Evolutionary conservation across 2,888 invertebrate species (phyloP), one percentile per base, ranked within the genome.

Genomic region (Phalangium opilio): DNA sequence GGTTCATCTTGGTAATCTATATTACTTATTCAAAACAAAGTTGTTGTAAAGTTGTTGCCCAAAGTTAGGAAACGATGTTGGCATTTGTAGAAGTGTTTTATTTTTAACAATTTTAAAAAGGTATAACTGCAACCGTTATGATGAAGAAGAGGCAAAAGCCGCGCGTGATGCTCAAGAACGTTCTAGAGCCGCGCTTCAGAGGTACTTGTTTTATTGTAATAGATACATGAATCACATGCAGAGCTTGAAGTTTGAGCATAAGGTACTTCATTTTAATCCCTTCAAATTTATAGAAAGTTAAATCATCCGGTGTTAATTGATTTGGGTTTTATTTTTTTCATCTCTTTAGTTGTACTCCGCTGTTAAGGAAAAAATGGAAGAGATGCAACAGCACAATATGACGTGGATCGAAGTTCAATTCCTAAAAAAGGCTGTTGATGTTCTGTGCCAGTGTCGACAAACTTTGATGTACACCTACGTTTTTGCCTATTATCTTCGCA

Each of bases 401-500:
- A 91, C 91, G 58, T 96, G 96, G 96, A 96, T 96, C 63, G 96
- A 96, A 77, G 93, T 95, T 54, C 95, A 98, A 75, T 98, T 96
- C 72, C 73, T 98, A 61, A 87, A 87, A 70, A 87, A 91, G 68
- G 95, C 96, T 48, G 91, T 93, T 63, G 91, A 91, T 71, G 91
- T 89, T 66, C 74, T 95, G 52, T 93, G 91, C 70, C 85, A 84
- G 68, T 96, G 95, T 72, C 77, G 96, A 57, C 91, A 95, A 70
- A 95, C 95, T 15, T 74, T 96, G 47, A 96, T 96, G 93, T 96
- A 90, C 74, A 96, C 96, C 44, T 98, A 98, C 69, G 95, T 95
- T 59, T 98, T 98, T 75, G 96, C 96, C 61, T 98, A 90, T 72
- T 98, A 95, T 71, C 76, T 96, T 65, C 80, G 80, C 68, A 90